phyloP scores from a whole-genome alignment of 2,113 vertebrate genomes.

The Melanocharis versteri region DNA sequence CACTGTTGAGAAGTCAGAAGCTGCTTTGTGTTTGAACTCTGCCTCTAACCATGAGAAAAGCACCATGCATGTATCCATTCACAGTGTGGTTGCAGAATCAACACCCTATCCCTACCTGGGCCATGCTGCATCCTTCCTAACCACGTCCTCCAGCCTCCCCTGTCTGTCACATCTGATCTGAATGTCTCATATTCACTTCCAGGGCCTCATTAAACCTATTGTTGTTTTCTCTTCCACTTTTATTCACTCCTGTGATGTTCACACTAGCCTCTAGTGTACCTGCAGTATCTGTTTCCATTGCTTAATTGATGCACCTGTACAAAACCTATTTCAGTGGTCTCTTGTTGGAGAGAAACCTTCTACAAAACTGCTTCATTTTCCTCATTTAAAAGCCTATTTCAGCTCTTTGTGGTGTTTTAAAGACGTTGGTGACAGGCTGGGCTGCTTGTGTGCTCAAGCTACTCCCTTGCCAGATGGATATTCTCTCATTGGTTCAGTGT shows the following conservation, averaged over 20 bases:
- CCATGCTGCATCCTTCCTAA: not conserved
- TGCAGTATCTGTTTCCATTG: not conserved
- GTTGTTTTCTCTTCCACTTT: not conserved
- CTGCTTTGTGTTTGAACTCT: not conserved
- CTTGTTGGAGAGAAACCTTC: not conserved
- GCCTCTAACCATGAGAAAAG: not conserved
- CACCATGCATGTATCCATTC: not conserved
- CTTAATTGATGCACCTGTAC: not conserved
- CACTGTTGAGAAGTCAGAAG: not conserved
- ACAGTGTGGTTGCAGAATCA: not conserved
- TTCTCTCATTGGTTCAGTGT: not conserved
- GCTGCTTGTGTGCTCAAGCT: not conserved
- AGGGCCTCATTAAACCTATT: not conserved
- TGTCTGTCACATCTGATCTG: not conserved
- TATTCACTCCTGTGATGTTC: not conserved
- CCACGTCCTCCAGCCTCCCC: not conserved
- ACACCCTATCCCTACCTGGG: not conserved
- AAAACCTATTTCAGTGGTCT: not conserved
- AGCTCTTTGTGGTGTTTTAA: not conserved
- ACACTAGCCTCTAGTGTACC: not conserved
- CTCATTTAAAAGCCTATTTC: not conserved
- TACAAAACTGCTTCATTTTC: not conserved
- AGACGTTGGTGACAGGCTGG: not conserved
- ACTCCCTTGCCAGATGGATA: not conserved
- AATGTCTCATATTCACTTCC: not conserved